phyloP scores from a whole-genome alignment of 1,140 invertebrate genomes.

The Odontomachus brunneus region DNA sequence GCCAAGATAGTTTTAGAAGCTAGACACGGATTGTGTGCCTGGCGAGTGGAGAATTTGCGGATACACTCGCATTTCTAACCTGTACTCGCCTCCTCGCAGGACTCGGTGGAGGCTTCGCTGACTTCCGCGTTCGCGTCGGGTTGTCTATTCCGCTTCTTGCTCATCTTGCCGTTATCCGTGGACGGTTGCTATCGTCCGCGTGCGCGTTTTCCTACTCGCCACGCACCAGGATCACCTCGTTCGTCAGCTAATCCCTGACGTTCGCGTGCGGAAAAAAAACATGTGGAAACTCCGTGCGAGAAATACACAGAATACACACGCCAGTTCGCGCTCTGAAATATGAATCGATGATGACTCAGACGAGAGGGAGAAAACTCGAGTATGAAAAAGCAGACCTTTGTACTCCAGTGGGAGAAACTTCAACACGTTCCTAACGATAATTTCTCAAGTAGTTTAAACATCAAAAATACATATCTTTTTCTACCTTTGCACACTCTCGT shows the following conservation, averaged over 20 bases:
- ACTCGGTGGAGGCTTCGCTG: slow-evolving; percentile 86
- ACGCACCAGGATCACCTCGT: not conserved
- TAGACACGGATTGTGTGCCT: too few relatives aligned
- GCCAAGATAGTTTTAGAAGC: too few relatives aligned
- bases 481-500: too few relatives aligned
- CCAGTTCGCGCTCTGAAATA: too few relatives aligned
- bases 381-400: too few relatives aligned
- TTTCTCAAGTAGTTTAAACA: too few relatives aligned
- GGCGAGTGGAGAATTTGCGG: not conserved
- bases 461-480: too few relatives aligned
- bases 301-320: too few relatives aligned
- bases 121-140: slow-evolving; percentile 85
- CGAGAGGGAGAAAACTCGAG: too few relatives aligned
- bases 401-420: too few relatives aligned
- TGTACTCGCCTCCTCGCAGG: slow-evolving; percentile 86
- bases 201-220: not conserved
- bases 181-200: slow-evolving; percentile 1
- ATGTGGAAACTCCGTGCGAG: slow-evolving; percentile 10
- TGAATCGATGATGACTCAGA: too few relatives aligned
- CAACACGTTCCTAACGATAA: too few relatives aligned
- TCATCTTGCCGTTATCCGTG: slow-evolving; percentile 63
- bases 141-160: slow-evolving; percentile 88
- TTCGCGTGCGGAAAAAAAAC: slow-evolving; percentile 37
- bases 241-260: slow-evolving; percentile 24
- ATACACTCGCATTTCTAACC: slow-evolving; percentile 62